phyloP scores from a whole-genome alignment of 1,140 invertebrate species.

The Dendroctonus ponderosae region DNA sequence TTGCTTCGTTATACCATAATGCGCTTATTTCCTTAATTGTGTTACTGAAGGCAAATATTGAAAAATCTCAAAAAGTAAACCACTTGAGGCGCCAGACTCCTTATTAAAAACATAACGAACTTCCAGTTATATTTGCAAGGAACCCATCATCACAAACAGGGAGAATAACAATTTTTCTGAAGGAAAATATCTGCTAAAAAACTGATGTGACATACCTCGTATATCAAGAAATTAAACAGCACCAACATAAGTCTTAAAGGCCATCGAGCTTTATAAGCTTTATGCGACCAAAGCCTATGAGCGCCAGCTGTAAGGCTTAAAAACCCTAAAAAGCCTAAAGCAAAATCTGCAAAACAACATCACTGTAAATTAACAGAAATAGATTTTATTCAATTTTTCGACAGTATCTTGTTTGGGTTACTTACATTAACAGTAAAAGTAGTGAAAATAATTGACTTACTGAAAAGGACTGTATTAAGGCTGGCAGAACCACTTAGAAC shows the following conservation, averaged over 20 bases:
- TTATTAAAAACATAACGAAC: not conserved
- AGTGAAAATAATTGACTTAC: not conserved
- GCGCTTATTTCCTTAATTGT: not conserved
- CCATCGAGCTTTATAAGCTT: constrained; percentile 10
- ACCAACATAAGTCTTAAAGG: constrained; percentile 12
- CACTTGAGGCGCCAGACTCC: not conserved
- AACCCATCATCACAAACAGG: too few relatives aligned
- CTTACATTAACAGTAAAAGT: too few relatives aligned
- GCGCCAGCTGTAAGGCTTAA: constrained; percentile 6
- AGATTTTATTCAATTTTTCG: not conserved
- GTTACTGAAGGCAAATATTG: not conserved
- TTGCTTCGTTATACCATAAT: not conserved
- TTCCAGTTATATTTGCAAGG: too few relatives aligned
- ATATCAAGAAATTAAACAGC: not conserved
- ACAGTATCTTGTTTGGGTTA: too few relatives aligned
- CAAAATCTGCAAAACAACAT: constrained; percentile 3
- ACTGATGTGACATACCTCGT: constrained; percentile 1
- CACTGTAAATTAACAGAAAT: not conserved
- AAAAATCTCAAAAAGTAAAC: not conserved
- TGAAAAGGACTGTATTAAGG: not conserved
- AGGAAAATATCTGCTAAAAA: not conserved
- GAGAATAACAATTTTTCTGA: too few relatives aligned
- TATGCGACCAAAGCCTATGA: constrained; percentile 11
- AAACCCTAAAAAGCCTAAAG: not conserved
- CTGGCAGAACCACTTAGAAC: not conserved